These are phyloP conservation scores for Strigamia maritima DNA, from an alignment of 2,888 invertebrate species.

Conservation along the genomic window DNA sequence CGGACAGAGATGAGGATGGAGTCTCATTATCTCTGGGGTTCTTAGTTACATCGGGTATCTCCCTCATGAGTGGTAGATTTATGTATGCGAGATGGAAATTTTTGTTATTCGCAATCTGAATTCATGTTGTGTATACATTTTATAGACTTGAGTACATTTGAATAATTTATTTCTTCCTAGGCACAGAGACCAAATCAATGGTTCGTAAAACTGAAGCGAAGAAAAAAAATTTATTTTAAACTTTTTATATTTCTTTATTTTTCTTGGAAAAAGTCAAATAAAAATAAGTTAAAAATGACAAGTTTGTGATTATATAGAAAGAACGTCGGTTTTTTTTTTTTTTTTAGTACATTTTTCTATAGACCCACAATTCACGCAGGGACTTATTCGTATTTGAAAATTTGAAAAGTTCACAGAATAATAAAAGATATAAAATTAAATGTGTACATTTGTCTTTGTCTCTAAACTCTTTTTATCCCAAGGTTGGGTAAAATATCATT, in stretches of 20 bases:
- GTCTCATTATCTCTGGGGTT: constrained; percentile 11
- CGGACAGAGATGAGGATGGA: neutral
- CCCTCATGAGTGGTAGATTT: constrained; percentile 13
- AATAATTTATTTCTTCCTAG: constrained; percentile 18
- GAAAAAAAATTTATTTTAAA: neutral
- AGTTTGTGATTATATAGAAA: no score
- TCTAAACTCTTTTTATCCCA: no score
- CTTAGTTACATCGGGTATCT: constrained; percentile 10
- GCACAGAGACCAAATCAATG: constrained; percentile 3
- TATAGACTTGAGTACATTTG: constrained; percentile 8
- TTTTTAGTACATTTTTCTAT: no score
- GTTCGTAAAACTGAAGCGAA: neutral
- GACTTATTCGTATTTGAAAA: no score
- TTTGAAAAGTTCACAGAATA: no score
- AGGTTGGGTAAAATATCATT: no score
- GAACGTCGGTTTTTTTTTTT: no score
- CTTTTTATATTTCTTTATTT: neutral
- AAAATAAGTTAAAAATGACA: no score
- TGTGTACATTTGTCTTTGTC: no score
- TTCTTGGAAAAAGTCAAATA: neutral
- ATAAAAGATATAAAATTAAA: no score
- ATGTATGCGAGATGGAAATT: constrained; percentile 28
- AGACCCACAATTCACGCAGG: no score
- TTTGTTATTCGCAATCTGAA: constrained; percentile 27
- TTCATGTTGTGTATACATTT: constrained; percentile 27